Evolutionary conservation across 1,140 invertebrate species (phyloP), one percentile per base, ranked within the genome.

Genomic region (Mizuhopecten yessoensis): DNA sequence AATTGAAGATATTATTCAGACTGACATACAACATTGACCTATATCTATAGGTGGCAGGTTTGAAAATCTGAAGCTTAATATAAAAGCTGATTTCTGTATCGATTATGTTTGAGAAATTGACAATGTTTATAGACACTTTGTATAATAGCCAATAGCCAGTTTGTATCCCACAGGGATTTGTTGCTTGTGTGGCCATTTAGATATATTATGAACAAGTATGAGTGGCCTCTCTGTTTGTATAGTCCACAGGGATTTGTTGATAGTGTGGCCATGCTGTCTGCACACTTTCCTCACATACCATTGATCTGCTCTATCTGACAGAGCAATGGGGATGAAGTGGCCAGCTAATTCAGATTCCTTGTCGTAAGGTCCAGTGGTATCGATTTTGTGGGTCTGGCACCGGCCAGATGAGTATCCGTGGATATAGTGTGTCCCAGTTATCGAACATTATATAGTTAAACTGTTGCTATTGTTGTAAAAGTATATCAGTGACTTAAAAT

Each of bases 331-430:
- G 29, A 75, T 75, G 23, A 75, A 75, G 57, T 75, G n/a, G 57
- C 57, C n/a, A 75, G 57, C 57, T 75, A 75, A 75, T 75, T 75
- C 57, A 75, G 57, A 75, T 75, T 75, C 57, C 57, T 75, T 75
- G 57, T 75, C 17, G n/a, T 75, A 29, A 17, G 1, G 57, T 75
- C 57, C 57, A 29, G 57, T 75, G 11, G 57, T 75, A 75, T 75
- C 29, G 57, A 75, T 75, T 75, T 29, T 75, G 11, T n/a, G 1
- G 57, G n/a, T 17, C 11, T 29, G 23, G 57, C 57, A 29, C 57
- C 11, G n/a, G 57, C 57, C 57, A 75, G 23, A 75, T 75, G 57
- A 17, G 57, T n/a, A 75, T 0, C 57, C 7, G 5, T 75, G 57
- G 57, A 17, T 75, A 75, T 9, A 17, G 57, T 29, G 29, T n/a